phyloP scores from a whole-genome alignment of 2,113 vertebrate species.

The Mobula birostris region DNA sequence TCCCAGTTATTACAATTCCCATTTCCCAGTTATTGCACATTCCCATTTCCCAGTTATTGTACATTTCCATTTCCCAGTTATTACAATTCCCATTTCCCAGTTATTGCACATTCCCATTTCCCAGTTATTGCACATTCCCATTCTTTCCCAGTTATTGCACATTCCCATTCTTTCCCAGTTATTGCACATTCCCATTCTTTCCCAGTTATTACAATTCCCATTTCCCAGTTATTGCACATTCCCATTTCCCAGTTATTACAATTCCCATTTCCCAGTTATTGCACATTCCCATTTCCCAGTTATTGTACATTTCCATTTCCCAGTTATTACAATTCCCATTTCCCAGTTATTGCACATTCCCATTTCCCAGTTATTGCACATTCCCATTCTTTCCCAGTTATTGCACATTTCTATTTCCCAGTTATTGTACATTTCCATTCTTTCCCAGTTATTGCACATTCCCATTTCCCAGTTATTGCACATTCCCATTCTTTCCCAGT shows the following conservation, averaged over 20 bases:
- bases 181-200: neutral
- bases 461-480: too few relatives aligned
- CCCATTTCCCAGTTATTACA: neutral
- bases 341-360: neutral
- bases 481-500: neutral
- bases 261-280: neutral
- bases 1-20: neutral
- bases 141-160: neutral
- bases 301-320: neutral
- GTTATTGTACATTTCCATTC: too few relatives aligned
- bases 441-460: neutral
- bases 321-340: too few relatives aligned
- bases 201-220: neutral
- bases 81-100: neutral
- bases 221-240: neutral
- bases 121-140: neutral
- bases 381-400: neutral
- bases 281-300: neutral
- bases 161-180: neutral
- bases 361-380: too few relatives aligned
- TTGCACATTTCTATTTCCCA: too few relatives aligned
- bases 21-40: neutral
- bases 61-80: neutral
- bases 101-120: neutral
- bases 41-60: too few relatives aligned